Evolutionary conservation across 2,113 vertebrate species (phyloP), one percentile per base, ranked within the genome.

Genomic region (Struthidea cinerea): DNA sequence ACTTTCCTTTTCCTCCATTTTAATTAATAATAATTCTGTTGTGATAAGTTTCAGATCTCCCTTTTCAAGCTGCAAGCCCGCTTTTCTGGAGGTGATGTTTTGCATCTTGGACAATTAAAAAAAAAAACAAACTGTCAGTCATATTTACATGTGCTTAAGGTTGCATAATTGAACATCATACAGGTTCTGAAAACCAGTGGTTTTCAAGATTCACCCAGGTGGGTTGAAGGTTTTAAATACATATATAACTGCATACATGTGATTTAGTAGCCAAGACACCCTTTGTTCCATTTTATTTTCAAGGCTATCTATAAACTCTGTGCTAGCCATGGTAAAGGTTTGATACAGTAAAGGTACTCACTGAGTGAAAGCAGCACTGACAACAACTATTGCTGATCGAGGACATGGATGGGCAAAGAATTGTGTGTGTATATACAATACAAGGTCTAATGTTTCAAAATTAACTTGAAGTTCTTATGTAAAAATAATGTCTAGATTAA

Each of bases 81-180:
- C 75, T 97, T 97, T 95, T 80, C 88, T 92, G 81, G 86, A 96
- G 93, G 93, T 92, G 96, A 84, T 67, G 79, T 95, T 96, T 92
- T 96, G 97, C 92, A 97, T 95, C 97, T 97, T 97, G 95, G 97
- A 98, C 92, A 97, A 96, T 97, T 5, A 24, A 67, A 75, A 86
- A 95, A 94, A 96, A 96, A 97, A 39, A 39, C 39, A 42, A 64
- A 56, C 60, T 95, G 96, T 98, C 92, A 64, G 79, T 97, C 59
- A 41, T 98, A 98, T 98, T 98, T 98, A 98, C 98, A 99, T 98
- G 97, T 98, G 98, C 97, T 98, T 98, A 97, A 98, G 94, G 97
- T 97, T 98, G 96, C 94, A 97, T 96, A 97, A 95, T 89, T 97
- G 85, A 98, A 47, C 90, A 95, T 94, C 89, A 21, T 95, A 96